Evolutionary conservation across 2,113 vertebrate genomes (phyloP), one percentile per base, ranked within the genome.

Genomic region (Tachuris rubrigastra): DNA sequence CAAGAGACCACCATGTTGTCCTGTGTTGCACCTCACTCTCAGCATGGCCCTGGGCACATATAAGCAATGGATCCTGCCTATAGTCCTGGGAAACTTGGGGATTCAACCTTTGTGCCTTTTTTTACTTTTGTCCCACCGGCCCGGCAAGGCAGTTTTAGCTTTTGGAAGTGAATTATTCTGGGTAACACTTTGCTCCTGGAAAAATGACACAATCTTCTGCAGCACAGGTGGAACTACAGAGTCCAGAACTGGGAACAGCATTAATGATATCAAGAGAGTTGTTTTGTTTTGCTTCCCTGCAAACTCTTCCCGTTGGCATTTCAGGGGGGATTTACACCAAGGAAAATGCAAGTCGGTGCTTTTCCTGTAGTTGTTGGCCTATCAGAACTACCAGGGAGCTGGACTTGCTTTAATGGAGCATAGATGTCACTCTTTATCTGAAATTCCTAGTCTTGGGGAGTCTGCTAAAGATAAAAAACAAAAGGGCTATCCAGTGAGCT

Each of bases 31-130:
- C 52, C 41, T 73, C 12, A 1, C 44, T 47, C n/a, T 66, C 16
- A 5, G 14, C 62, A 65, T 15, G 23, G 33, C 20, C 68, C 49
- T 0, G 0, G 18, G 52, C 28, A 10, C 8, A 5, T 9, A 2
- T 39, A 31, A 13, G 8, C 4, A 84, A 39, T 52, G 4, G 2
- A 76, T 76, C 28, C 65, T 60, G 35, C 20, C 65, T 39, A 16
- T 21, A 12, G 18, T 71, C 39, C 52, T 14, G 31, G 44, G 21
- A 55, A 91, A 31, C 17, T 4, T 58, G 35, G 27, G 31, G 50
- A 39, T 60, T 76, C 9, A 2, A 5, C 42, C 53, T 87, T 47
- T 69, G 65, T 3, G 1, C 21, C 50, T 76, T 59, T 23, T n/a
- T 59, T 59, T 35, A 24, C 23, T 23, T 37, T 15, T 50, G 50